phyloP scores from a whole-genome alignment of 2,888 invertebrate genomes.

The Ormyrus nitidulus region DNA sequence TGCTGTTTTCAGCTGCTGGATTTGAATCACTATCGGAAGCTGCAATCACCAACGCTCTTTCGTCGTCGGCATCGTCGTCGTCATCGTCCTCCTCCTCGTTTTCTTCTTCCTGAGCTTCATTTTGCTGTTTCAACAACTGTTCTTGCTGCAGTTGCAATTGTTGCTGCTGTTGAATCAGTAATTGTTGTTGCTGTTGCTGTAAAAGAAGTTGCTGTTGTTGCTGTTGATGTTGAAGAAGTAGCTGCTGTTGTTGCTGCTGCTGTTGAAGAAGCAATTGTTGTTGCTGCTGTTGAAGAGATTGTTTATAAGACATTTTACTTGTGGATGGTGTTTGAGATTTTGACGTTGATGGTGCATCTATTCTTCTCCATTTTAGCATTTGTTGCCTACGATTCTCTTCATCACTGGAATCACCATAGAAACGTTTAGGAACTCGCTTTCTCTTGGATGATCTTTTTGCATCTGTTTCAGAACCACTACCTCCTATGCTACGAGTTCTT shows the following conservation, averaged over 20 bases:
- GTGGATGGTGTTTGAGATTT: conserved; percentile 39
- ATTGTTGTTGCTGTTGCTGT: conserved; percentile 9
- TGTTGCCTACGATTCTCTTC: conserved; percentile 84
- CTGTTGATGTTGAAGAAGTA: conserved; percentile 49
- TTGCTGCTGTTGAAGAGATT: conserved; percentile 27
- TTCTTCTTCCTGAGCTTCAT: conserved; percentile 20
- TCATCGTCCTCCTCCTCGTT: conserved; percentile 12
- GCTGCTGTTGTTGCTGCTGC: conserved; percentile 31
- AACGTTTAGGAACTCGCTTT: conserved; percentile 88
- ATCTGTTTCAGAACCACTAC: conserved; percentile 53
- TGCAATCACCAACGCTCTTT: conserved; percentile 56
- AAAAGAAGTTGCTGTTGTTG: conserved; percentile 37
- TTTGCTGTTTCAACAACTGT: conserved; percentile 26
- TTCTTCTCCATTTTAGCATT: conserved; percentile 85
- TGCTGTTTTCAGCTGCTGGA: conserved; percentile 63
- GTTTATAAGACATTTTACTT: conserved; percentile 39
- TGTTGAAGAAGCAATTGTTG: conserved; percentile 25
- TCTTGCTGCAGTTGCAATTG: conserved; percentile 29
- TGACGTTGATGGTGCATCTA: conserved; percentile 78
- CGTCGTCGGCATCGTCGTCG: conserved; percentile 24
- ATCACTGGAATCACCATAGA: conserved; percentile 92
- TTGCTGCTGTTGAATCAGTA: conserved; percentile 43
- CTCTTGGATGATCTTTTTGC: conserved; percentile 86
- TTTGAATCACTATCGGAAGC: conserved; percentile 67
- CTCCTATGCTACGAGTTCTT: conserved; percentile 30